Conservation (phyloP, 2,113 vertebrate genomes). For the Muntiacus reevesi region DNA sequence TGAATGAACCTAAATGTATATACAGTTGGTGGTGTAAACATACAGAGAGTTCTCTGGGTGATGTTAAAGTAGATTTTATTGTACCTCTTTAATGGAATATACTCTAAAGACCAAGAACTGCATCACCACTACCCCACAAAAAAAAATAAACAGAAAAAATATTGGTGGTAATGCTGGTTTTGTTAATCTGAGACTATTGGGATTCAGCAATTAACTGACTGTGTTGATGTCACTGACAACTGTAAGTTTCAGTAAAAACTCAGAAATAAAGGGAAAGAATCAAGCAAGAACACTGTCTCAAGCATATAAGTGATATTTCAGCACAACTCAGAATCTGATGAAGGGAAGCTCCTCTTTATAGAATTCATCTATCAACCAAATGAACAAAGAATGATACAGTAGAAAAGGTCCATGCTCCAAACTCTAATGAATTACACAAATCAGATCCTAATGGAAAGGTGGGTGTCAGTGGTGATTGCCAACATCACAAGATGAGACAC, state of each 20-base stretch:
- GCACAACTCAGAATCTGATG: background rate
- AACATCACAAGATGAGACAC: background rate
- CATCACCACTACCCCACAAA: rapidly evolving
- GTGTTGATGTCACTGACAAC: background rate
- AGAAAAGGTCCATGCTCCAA: background rate
- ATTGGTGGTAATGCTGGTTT: background rate
- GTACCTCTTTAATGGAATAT: background rate
- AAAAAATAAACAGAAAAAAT: background rate
- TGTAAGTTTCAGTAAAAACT: conserved; percentile 7
- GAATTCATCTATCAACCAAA: background rate
- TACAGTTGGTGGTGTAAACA: background rate
- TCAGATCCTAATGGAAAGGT: background rate
- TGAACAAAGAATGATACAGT: background rate
- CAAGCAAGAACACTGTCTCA: background rate
- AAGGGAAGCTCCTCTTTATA: background rate
- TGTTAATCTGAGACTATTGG: background rate
- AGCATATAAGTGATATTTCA: background rate
- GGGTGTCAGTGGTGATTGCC: background rate
- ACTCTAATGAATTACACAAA: background rate
- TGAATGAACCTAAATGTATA: background rate
- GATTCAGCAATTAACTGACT: background rate
- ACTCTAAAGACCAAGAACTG: background rate
- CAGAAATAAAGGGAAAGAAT: background rate
- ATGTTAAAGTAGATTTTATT: background rate
- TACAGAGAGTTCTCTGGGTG: background rate